Base-by-base conservation (phyloP, 53 echinoderm and acorn worm species). In the Paelopatides confundens region DNA sequence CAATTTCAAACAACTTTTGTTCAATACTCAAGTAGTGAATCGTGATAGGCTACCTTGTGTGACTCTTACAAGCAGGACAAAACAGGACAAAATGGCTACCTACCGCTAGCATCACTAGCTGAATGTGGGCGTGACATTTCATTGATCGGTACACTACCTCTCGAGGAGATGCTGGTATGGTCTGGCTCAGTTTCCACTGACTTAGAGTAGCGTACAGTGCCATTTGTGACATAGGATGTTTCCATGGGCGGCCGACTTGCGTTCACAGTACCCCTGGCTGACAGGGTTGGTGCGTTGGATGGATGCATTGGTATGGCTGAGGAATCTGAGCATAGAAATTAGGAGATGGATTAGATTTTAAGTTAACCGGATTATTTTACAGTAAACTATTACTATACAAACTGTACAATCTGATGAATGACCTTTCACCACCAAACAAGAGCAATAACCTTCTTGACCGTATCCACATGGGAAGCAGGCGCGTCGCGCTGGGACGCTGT, bases 251-350 rank as follows among this genome's bases (percentile, higher is more conserved):
- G 74, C 2, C 47, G 31, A 26, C 39, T 74, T 1, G 65, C 67
- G 35, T 67, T 39, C 3, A 77, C 86, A 2, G 85, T 86, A 32
- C 90, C 90, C 62, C 90, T 86, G 15, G 90, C 90, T 12, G 90
- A 90, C 17, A 51, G 85, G 35, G 76, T 85, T 21, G 85, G 85
- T 48, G 66, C 64, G 3, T 76, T 50, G 38, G 85, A 77, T 2
- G 85, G 85, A 52, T 66, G 69, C 21, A 49, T n/a, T 35, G 36
- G 66, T 85, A 49, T 62, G 31, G 43, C 63, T 63, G 85, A 37
- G 36, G 64, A 58, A 23, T 27, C 49, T 49, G 31, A 12, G 37
- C 10, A 84, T 35, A 84, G 8, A 28, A 38, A 39, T 21, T 24
- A 21, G 14, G 26, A 6, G 12, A 43, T 4, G 8, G 43, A 43